These are phyloP conservation scores for Oxyruncus cristatus DNA, from an alignment of 2,113 vertebrate species.

Conservation along the genomic window DNA sequence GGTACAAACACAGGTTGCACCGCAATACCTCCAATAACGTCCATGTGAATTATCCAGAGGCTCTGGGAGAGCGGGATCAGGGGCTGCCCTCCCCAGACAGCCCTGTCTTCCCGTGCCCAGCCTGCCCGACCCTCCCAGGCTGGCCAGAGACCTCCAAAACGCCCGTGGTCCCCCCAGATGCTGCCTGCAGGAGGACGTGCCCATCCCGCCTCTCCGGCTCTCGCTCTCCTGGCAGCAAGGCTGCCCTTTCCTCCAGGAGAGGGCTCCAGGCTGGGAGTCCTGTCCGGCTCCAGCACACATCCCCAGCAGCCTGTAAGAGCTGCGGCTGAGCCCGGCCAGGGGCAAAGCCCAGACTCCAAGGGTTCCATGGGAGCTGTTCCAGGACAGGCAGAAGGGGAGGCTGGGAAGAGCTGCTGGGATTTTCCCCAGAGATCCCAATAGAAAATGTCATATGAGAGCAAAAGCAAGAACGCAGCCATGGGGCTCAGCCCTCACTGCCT, in stretches of 20 bases:
- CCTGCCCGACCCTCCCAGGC: not conserved
- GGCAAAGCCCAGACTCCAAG: not conserved
- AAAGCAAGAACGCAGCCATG: not conserved
- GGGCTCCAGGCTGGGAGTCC: conserved; percentile 48
- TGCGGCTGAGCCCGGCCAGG: not conserved
- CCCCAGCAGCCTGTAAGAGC: not conserved
- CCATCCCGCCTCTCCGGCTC: not conserved
- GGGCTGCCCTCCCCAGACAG: too few species aligned
- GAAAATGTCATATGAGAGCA: fast-evolving
- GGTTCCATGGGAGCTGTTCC: fast-evolving
- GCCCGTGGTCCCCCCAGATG: not conserved
- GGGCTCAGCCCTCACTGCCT: not conserved
- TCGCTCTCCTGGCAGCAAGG: not conserved
- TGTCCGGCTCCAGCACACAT: not conserved
- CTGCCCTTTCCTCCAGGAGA: conserved; percentile 57
- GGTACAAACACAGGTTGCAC: not conserved
- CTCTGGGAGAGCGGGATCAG: not conserved
- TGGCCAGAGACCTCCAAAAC: not conserved
- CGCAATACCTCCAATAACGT: fast-evolving
- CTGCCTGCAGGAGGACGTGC: not conserved
- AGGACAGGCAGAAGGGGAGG: not conserved
- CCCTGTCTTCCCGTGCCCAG: not conserved
- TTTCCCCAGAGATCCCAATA: not conserved
- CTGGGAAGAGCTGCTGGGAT: not conserved
- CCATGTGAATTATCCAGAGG: fast-evolving